A percentile compares a stretch with the other conserved stretches of the same genome.
Conservation (phyloP, 2,113 vertebrate species). For the Mastomys coucha region DNA sequence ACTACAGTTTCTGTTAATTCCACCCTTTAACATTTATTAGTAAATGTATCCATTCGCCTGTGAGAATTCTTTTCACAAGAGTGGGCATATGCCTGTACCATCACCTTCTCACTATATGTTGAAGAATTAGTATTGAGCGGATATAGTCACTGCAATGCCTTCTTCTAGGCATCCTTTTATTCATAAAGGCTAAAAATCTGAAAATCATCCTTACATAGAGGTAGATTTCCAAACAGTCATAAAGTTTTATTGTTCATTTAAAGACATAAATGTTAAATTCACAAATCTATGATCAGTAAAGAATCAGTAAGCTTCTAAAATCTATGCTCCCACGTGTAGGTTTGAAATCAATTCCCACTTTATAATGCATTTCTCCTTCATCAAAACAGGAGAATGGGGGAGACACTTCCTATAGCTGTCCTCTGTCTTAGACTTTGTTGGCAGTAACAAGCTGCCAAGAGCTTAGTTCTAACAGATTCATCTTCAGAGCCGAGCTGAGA, state of each 20-base stretch:
- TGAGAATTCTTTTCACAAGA: not conserved
- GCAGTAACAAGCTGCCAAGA: not conserved
- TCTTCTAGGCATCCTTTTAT: not conserved
- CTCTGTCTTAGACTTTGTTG: not conserved
- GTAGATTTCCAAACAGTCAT: not conserved
- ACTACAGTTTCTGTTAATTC: not conserved
- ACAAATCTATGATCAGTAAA: not conserved
- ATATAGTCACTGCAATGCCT: not conserved
- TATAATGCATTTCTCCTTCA: not conserved
- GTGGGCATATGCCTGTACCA: not conserved
- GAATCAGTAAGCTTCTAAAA: not conserved
- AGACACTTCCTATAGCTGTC: not conserved
- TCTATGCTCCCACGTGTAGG: not conserved
- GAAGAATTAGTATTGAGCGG: not conserved
- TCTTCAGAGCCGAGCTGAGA: not conserved
- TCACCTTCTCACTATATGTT: not conserved
- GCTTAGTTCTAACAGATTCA: not conserved
- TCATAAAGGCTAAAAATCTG: not conserved
- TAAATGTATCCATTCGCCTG: not conserved
- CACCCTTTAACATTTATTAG: not conserved
- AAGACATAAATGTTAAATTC: not conserved
- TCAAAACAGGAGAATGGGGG: not conserved
- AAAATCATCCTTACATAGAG: not conserved
- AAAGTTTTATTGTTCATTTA: not conserved
- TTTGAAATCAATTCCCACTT: not conserved